A percentile compares a stretch with the other conserved stretches of the same genome.
Evolutionary conservation across 2,113 vertebrate genomes (phyloP).

Genomic region (Nasalis larvatus): DNA sequence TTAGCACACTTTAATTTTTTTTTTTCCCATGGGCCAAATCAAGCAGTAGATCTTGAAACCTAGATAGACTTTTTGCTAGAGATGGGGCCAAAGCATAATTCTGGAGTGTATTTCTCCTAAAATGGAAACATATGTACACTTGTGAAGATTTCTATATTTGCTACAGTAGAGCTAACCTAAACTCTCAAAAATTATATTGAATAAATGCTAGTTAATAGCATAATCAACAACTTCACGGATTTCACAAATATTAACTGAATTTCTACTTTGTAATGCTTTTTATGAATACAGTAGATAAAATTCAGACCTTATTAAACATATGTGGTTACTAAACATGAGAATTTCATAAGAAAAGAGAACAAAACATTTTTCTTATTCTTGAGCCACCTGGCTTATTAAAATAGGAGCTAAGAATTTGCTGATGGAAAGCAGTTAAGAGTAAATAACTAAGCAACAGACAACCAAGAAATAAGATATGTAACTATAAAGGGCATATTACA

Average conservation of each 20-base stretch:
- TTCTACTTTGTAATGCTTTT: background rate
- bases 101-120: background rate
- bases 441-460: background rate
- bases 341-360: background rate
- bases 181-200: background rate
- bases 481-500: background rate
- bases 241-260: background rate
- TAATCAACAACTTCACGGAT: background rate
- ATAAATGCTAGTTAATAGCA: background rate
- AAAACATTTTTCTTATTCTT: background rate
- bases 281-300: background rate
- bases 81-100: background rate
- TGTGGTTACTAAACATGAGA: background rate
- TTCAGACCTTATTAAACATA: background rate
- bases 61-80: background rate
- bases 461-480: background rate
- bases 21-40: background rate
- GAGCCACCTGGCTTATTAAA: background rate
- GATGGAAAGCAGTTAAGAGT: background rate
- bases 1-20: background rate
- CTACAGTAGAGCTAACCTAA: background rate
- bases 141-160: background rate
- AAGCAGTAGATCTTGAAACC: background rate
- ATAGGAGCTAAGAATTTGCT: background rate
- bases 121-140: background rate